Evolutionary conservation across 2,113 vertebrate genomes (phyloP).

Genomic region (Phodopus roborovskii): DNA sequence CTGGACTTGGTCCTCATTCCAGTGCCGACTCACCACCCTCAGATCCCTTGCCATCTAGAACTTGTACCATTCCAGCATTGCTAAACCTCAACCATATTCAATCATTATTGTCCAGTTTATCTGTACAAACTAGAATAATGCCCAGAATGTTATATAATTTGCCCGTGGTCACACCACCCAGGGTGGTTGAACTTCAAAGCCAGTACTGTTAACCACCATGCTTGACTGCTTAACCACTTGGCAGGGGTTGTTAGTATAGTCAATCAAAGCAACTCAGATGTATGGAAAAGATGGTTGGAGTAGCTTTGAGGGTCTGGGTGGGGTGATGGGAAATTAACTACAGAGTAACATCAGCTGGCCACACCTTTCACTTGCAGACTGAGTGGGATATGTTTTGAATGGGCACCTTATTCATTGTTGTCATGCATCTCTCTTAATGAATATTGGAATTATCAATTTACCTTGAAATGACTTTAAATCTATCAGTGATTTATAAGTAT

Average conservation of each 20-base stretch:
- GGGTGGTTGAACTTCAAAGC: conserved; percentile 45
- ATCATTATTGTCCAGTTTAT: conserved; percentile 40
- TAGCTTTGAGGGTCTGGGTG: neutral
- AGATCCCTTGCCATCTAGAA: conserved; percentile 56
- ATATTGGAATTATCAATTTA: conserved; percentile 10
- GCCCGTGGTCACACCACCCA: conserved; percentile 29
- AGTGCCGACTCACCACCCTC: conserved; percentile 43
- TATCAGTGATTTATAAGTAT: conserved; percentile 1
- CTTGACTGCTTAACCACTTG: neutral
- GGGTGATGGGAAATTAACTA: neutral
- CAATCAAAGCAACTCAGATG: neutral
- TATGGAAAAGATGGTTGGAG: neutral
- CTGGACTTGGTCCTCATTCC: conserved; percentile 21
- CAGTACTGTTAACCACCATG: neutral
- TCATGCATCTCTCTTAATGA: neutral
- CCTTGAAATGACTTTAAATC: neutral
- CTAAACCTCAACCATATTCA: conserved; percentile 14
- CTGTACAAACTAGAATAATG: conserved; percentile 42
- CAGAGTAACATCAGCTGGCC: neutral
- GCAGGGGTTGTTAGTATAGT: neutral
- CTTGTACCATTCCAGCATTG: neutral
- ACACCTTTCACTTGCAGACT: neutral
- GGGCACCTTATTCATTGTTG: neutral
- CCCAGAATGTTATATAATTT: conserved; percentile 16
- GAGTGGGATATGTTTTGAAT: neutral